These are phyloP conservation scores for Meleagris gallopavo DNA, from an alignment of 2,113 vertebrate species.

Conservation along the genomic window DNA sequence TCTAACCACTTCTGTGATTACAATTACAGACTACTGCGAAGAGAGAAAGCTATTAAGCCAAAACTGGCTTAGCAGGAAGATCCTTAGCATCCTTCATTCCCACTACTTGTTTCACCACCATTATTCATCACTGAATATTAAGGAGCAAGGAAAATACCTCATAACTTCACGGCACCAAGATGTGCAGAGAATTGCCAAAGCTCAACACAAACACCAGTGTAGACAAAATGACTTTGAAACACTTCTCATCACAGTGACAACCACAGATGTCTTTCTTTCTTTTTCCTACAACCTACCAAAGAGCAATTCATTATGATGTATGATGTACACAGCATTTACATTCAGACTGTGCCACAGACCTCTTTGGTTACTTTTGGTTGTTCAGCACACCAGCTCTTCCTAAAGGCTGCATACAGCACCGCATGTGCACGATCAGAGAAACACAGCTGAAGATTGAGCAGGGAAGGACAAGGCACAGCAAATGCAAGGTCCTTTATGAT, in stretches of 20 bases:
- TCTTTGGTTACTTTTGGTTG: background rate
- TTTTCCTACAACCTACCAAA: background rate
- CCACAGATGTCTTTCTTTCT: background rate
- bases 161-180: background rate
- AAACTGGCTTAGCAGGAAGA: background rate
- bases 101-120: background rate
- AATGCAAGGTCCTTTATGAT: background rate
- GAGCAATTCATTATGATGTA: background rate
- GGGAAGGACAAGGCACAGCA: background rate
- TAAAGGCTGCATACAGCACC: background rate
- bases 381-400: background rate
- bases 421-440: fast-evolving
- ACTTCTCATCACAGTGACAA: background rate
- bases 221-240: background rate
- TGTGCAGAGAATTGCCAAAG: background rate
- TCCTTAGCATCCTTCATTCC: background rate
- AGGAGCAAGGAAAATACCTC: background rate
- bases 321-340: background rate
- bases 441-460: background rate
- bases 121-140: background rate
- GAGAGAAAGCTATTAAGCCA: background rate
- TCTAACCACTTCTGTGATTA: background rate
- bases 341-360: background rate
- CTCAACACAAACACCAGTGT: background rate
- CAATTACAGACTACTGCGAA: background rate